Conservation (phyloP, 1,140 invertebrate species). For the Drosophila albomicans region DNA sequence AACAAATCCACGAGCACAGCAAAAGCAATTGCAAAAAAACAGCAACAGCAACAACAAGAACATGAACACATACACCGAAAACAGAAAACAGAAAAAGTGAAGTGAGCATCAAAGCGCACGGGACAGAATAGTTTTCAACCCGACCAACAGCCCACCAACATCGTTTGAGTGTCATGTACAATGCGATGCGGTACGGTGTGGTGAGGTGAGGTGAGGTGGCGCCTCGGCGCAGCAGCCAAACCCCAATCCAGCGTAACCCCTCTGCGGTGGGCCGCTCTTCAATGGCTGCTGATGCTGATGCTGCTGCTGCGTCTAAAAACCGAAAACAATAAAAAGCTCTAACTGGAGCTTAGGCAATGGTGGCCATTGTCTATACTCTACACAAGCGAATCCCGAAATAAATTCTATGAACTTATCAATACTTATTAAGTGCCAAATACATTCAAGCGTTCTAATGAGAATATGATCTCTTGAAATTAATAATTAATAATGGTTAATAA, state of each 20-base stretch:
- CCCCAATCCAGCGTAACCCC: constrained; percentile 35
- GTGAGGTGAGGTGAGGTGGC: constrained; percentile 7
- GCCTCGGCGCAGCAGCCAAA: constrained; percentile 26
- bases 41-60: constrained; percentile 51
- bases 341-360: constrained; percentile 12
- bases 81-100: constrained; percentile 61
- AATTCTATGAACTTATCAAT: too few species aligned
- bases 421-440: too few species aligned
- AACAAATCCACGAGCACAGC: constrained; percentile 19
- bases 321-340: constrained; percentile 81
- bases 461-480: too few species aligned
- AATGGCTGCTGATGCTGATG: constrained; percentile 47
- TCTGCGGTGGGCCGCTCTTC: constrained; percentile 54
- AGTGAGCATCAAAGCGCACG: constrained; percentile 81
- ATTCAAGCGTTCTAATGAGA: too few species aligned
- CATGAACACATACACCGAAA: constrained; percentile 42
- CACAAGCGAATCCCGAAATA: not conserved
- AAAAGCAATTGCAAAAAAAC: constrained; percentile 69
- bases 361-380: constrained; percentile 39
- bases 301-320: constrained; percentile 76
- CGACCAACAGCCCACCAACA: constrained; percentile 59
- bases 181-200: constrained; percentile 26
- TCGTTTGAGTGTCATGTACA: constrained; percentile 62
- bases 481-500: too few species aligned
- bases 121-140: constrained; percentile 79